phyloP scores from a whole-genome alignment of 2,888 invertebrate genomes.

The Machimus atricapillus region DNA sequence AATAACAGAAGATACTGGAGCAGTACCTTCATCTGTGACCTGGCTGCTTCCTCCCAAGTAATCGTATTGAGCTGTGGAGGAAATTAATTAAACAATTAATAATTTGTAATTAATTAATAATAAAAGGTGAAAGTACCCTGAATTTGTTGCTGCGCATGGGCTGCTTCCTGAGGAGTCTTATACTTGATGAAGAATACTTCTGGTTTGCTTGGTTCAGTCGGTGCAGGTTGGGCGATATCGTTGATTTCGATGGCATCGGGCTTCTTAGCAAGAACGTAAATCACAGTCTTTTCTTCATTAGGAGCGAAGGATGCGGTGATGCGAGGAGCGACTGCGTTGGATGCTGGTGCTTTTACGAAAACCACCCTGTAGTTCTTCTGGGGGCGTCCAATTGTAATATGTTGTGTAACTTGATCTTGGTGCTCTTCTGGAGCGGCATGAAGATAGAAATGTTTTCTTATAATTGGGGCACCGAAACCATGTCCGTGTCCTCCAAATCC shows the following conservation, averaged over 20 bases:
- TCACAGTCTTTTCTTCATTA: slow-evolving; percentile 36
- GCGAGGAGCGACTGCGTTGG: background rate
- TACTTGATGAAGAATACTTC: slow-evolving; percentile 44
- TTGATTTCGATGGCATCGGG: slow-evolving; percentile 41
- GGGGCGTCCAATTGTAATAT: slow-evolving; percentile 39
- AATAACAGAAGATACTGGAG: slow-evolving; percentile 47
- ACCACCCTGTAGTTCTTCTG: slow-evolving; percentile 31
- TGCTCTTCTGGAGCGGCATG: slow-evolving; percentile 48
- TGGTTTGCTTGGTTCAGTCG: background rate
- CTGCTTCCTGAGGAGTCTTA: slow-evolving; percentile 39
- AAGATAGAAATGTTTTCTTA: slow-evolving; percentile 48
- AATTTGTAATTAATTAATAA: background rate
- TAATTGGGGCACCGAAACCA: slow-evolving; percentile 32
- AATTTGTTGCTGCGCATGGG: slow-evolving; percentile 34
- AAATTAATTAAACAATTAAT: background rate
- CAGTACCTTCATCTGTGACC: slow-evolving; percentile 38
- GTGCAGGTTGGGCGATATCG: background rate
- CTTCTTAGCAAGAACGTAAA: slow-evolving; percentile 38
- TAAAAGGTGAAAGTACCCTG: background rate
- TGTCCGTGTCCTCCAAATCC: background rate
- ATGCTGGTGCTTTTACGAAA: slow-evolving; percentile 25
- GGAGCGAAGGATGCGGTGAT: slow-evolving; percentile 28
- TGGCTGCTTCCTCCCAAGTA: background rate
- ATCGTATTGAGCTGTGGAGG: background rate
- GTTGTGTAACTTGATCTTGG: slow-evolving; percentile 36